These are phyloP conservation scores for Pyralis farinalis DNA, from an alignment of 2,888 invertebrate genomes.

Conservation along the genomic window DNA sequence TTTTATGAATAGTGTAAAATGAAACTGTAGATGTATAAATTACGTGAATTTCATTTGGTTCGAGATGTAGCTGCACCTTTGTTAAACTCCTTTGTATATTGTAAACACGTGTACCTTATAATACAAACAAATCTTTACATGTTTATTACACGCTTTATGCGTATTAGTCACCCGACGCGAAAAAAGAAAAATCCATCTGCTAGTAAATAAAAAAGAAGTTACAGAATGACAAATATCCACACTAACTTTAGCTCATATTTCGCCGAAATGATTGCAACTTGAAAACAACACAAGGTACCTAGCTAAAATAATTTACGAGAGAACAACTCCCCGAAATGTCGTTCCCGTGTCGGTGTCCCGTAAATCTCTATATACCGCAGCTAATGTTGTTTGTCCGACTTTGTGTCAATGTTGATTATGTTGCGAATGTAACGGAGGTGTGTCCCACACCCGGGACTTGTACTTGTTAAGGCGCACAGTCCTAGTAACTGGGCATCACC, in stretches of 20 bases:
- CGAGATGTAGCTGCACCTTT: too few relatives aligned
- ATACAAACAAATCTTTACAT: too few relatives aligned
- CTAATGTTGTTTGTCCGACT: slow-evolving; percentile 48
- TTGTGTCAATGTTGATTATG: slow-evolving; percentile 42
- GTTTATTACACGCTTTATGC: too few relatives aligned
- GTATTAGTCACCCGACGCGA: too few relatives aligned
- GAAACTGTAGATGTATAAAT: too few relatives aligned
- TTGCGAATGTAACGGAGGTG: slow-evolving; percentile 18
- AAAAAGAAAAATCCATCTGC: too few relatives aligned
- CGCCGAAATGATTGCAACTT: slow-evolving; percentile 21
- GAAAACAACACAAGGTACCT: slow-evolving; percentile 28
- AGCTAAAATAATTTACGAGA: slow-evolving; percentile 36
- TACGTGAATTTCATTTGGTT: too few relatives aligned
- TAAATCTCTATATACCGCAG: slow-evolving; percentile 53
- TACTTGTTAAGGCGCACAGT: background rate
- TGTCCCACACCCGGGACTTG: slow-evolving; percentile 5
- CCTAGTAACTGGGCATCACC: too few relatives aligned
- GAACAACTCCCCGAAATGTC: slow-evolving; percentile 38
- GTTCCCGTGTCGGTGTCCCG: slow-evolving; percentile 45
- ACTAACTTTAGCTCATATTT: slow-evolving; percentile 18
- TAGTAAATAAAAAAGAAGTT: slow-evolving; percentile 17
- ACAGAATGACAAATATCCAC: slow-evolving; percentile 24
- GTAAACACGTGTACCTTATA: too few relatives aligned
- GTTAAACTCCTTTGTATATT: too few relatives aligned
- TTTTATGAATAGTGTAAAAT: too few relatives aligned